phyloP scores from a whole-genome alignment of 2,113 vertebrate genomes.

The Cephalophus harveyi region DNA sequence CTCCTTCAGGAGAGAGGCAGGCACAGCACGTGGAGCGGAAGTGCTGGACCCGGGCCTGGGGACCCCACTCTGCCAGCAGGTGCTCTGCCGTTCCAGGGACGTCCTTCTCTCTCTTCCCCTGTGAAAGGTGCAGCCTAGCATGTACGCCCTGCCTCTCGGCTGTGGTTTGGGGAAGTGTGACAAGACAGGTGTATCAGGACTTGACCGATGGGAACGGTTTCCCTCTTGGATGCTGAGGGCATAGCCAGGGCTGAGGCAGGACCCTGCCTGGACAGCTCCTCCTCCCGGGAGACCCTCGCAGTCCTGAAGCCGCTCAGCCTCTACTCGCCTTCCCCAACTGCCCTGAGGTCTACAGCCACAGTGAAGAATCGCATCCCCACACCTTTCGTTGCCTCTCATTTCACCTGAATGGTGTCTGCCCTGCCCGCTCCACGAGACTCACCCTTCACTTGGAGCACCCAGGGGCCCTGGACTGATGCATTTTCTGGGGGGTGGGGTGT shows the following conservation, averaged over 20 bases:
- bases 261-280: background rate
- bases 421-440: background rate
- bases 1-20: background rate
- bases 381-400: constrained; percentile 66
- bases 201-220: background rate
- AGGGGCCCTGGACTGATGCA: background rate
- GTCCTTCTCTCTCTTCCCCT: rapidly evolving
- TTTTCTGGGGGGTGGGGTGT: no score
- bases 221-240: background rate
- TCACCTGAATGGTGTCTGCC: constrained; percentile 59
- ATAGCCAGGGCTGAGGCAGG: background rate
- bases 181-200: rapidly evolving
- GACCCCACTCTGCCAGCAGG: rapidly evolving
- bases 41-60: background rate
- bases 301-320: constrained; percentile 22
- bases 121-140: background rate
- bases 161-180: background rate
- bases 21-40: rapidly evolving
- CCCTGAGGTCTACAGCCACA: constrained; percentile 70
- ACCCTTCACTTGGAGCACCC: background rate
- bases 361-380: constrained; percentile 70
- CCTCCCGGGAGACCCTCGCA: background rate
- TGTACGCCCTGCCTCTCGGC: rapidly evolving
- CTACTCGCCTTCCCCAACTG: constrained; percentile 64
- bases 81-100: rapidly evolving